Conservation (phyloP, 2,888 invertebrate species). For the Spatulosminthurus flaviceps region DNA sequence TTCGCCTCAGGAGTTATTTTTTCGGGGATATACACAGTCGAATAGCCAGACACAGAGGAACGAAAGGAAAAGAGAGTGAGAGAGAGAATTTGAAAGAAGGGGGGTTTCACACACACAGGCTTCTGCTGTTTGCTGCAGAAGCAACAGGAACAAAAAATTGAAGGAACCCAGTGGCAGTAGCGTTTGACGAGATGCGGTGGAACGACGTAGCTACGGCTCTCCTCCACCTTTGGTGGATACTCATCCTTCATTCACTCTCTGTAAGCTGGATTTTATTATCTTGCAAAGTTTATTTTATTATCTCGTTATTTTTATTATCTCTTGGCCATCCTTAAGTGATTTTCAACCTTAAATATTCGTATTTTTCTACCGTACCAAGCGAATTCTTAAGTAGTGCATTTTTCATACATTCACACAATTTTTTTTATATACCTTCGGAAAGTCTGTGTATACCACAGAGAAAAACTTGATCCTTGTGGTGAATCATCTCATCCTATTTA, state of each 20-base stretch:
- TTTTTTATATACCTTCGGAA: not conserved
- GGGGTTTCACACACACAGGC: constrained; percentile 28
- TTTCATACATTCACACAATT: constrained; percentile 1
- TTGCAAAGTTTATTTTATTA: constrained; percentile 37
- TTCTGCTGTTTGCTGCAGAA: constrained; percentile 39
- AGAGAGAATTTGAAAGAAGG: constrained; percentile 35
- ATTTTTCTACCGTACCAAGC: not conserved
- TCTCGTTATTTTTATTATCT: constrained; percentile 31
- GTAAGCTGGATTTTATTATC: constrained; percentile 39
- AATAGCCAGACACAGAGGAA: constrained; percentile 31
- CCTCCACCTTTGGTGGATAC: constrained; percentile 44
- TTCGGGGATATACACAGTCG: constrained; percentile 32
- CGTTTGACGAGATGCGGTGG: constrained; percentile 46
- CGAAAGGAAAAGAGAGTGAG: constrained; percentile 20
- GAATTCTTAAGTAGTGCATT: not conserved
- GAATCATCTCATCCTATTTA: not conserved
- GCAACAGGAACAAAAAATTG: constrained; percentile 47
- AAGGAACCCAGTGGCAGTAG: constrained; percentile 44
- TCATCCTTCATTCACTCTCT: constrained; percentile 41
- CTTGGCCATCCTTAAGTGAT: constrained; percentile 35
- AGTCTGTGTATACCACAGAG: too few relatives aligned
- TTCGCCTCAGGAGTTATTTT: constrained; percentile 40
- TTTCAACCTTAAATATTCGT: constrained; percentile 21
- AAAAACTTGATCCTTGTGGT: not conserved
- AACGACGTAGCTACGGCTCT: constrained; percentile 35